Evolutionary conservation across 2,888 invertebrate genomes (phyloP), one percentile per base, ranked within the genome.

Genomic region (Drosophila pegasa): DNA sequence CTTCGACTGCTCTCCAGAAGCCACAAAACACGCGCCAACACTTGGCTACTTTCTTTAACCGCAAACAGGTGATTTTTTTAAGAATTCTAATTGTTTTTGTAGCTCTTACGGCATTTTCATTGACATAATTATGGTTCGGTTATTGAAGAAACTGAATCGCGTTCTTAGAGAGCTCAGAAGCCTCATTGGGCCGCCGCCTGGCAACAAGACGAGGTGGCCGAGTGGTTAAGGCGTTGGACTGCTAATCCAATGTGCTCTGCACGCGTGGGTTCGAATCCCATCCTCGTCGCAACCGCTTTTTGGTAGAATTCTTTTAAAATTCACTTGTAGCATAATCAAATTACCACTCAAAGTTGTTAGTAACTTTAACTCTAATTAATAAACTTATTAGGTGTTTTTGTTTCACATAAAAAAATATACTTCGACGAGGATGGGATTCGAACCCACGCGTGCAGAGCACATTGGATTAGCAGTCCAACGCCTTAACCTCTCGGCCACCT

Each of bases 261-360:
- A 95, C 95, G 95, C 95, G 95, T 95, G 95, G 95, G 95, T 95
- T 95, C 95, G 95, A 95, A 95, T 95, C 95, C 95, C 95, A 95
- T 95, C 95, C 94, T 94, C 94, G 94, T 94, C 95, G 94, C 25
- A 57, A 8, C 12, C 16, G 22, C 1, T 57, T 75, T 76, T 74
- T 76, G 16, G 0, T 38, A 0, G 6, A 27, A 9, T 31, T 43
- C 3, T 16, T 27, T 51, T 37, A 8, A 14, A 16, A 9, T 27
- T 25, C 1, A 7, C 18, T 18, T 33, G 14, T 1, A 16, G 3
- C 1, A 31, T 16, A 20, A 22, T 51, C 6, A 25, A 8, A 4
- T 0, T 18, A 16, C 8, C 25, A 1, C 5, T 14, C 18, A 14
- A 31, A n/a, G 5, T 25, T 16, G n/a, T 12, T 10, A 3, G 6